Evolutionary conservation across 2,797 vertebrate species (phyloP).

Genomic region (Acanthopagrus latus): DNA sequence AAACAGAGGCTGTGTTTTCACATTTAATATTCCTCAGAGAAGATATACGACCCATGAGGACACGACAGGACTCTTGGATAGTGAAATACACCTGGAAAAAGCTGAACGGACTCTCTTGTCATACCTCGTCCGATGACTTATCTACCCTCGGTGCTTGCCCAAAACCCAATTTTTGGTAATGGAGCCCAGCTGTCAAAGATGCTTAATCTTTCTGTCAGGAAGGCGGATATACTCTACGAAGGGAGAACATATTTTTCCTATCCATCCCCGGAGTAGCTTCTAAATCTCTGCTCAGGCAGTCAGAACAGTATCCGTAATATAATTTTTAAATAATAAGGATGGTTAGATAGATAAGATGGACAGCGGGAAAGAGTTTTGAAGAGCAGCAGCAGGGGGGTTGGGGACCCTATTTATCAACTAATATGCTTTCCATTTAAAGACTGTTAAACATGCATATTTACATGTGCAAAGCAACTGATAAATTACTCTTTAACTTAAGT

Average conservation of each 20-base stretch:
- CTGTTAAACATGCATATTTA: background rate
- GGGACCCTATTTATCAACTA: no score
- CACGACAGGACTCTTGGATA: conserved; percentile 48
- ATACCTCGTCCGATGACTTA: conserved; percentile 77
- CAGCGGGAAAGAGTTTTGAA: background rate
- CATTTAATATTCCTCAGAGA: conserved; percentile 62
- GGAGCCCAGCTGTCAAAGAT: conserved; percentile 79
- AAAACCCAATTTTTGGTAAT: conserved; percentile 81
- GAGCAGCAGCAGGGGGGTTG: background rate
- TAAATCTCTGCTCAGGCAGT: conserved; percentile 45
- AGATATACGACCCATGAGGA: conserved; percentile 62
- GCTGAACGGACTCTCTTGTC: conserved; percentile 61
- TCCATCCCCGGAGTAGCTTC: conserved; percentile 58
- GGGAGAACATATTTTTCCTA: conserved; percentile 68
- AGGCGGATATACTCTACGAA: conserved; percentile 77
- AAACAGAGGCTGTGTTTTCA: conserved; percentile 53
- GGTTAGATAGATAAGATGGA: conserved; percentile 23
- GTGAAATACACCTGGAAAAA: conserved; percentile 64
- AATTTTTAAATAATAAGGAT: conserved; percentile 51
- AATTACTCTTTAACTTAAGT: no score
- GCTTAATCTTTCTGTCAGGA: conserved; percentile 81
- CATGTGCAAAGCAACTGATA: background rate
- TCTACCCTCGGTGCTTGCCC: conserved; percentile 69
- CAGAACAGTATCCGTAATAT: conserved; percentile 39
- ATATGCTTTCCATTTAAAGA: background rate